These are phyloP conservation scores for Onychomys torridus DNA, from an alignment of 2,797 vertebrate species.

Conservation along the genomic window DNA sequence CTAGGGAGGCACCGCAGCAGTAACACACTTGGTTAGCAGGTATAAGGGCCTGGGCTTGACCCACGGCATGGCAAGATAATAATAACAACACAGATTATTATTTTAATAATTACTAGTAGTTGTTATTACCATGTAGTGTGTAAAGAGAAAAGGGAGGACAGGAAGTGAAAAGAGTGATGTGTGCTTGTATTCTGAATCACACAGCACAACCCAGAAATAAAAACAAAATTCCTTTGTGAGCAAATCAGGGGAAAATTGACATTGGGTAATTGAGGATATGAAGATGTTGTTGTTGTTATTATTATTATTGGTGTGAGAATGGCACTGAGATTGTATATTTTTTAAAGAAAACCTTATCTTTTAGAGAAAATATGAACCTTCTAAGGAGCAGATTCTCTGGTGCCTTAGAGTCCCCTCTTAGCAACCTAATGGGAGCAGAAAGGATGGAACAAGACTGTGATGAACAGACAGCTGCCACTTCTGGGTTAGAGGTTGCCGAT, in stretches of 20 bases:
- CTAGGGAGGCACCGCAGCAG: background rate
- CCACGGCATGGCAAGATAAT: background rate
- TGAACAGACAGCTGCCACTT: background rate
- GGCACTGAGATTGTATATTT: background rate
- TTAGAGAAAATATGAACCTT: background rate
- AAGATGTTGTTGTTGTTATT: background rate
- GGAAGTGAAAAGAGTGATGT: background rate
- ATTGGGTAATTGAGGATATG: background rate
- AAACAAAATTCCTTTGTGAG: background rate
- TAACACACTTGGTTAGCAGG: background rate
- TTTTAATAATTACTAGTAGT: background rate
- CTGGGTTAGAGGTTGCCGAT: background rate
- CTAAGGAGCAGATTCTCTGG: background rate
- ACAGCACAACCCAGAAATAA: background rate
- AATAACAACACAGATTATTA: background rate
- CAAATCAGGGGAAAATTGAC: background rate
- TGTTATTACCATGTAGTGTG: background rate
- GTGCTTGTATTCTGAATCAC: constrained; percentile 16
- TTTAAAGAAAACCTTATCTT: background rate
- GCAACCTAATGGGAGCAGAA: background rate
- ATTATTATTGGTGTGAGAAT: background rate
- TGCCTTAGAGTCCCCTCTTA: background rate
- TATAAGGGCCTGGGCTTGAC: background rate
- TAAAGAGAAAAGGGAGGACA: background rate
- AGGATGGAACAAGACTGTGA: background rate